Base-by-base conservation (phyloP, 2,113 vertebrate species). In the Dasypus novemcinctus region DNA sequence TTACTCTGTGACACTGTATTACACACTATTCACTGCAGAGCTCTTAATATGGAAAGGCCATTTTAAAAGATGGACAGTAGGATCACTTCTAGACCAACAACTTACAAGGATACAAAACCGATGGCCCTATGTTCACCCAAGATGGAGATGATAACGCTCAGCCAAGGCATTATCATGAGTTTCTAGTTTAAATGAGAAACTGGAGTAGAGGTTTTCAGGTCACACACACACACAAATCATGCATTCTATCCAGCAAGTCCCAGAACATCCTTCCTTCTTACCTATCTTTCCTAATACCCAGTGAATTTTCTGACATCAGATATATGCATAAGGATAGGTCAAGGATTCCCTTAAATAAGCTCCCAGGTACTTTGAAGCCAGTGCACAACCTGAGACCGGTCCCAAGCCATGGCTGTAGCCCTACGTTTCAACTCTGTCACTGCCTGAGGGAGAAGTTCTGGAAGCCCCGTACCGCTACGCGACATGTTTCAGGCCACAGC, bases 151-250 rank as follows among this genome's bases (percentile, higher is more conserved):
- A 12, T 31, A 15, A 14, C 11, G 75, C 31, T 82, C 52, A 49
- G 57, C 66, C 52, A 63, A 84, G 18, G 52, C 66, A 78, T 54
- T 92, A 46, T 68, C 36, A 43, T 20, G 54, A 31, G 13, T 64
- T 90, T 80, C 52, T 84, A 80, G 71, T 96, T 96, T 80, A 79
- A 52, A 3, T 63, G 87, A 80, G 90, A 95, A 49, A 31, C 63
- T n/a, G 54, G 36, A 79, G 20, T 27, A 82, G 20, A 95, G 54
- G n/a, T 95, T 84, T 87, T 74, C 90, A 59, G 54, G 85, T 33
- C 38, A 64, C 71, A 92, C 43, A 88, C 81, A 94, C 54, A 41
- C 52, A 83, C 61, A 43, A 33, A 66, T 25, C 52, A 52, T 1
- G 0, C 9, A 59, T 52, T 25, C 59, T 64, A 12, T 61, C 52